Evolutionary conservation across 2,113 vertebrate genomes (phyloP), one percentile per base, ranked within the genome.

Genomic region (Grallaria varia): DNA sequence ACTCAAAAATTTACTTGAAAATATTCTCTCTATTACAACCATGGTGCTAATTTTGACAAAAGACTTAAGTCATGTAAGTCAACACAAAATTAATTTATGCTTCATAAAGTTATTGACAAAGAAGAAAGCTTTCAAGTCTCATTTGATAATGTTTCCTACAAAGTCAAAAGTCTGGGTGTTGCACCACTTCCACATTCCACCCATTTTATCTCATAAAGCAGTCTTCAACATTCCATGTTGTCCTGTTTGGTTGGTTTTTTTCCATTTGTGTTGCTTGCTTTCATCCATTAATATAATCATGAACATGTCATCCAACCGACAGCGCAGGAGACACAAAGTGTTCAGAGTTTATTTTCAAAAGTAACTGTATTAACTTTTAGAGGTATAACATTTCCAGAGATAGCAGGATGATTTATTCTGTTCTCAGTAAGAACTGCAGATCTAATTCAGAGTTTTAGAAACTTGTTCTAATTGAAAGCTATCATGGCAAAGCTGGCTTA

Each of bases 211-310:
- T 92, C 30, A 4, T 73, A 87, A 69, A 77, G 63, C 6, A 92
- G 45, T 50, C 72, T 86, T 77, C 67, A 69, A 69, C 85, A 80
- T 93, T 83, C 72, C 39, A 62, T 14, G 27, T 35, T 74, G 67
- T 53, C 28, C 39, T 55, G 2, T n/a, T 66, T 44, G 14, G 12
- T 44, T 44, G 6, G 14, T 44, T 47, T 52, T 86, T 56, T 66
- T 89, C 39, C 28, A 92, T 84, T 93, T 84, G 37, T 59, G 86
- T 35, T 77, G 55, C 80, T 86, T 90, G 35, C 68, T 92, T 92
- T 92, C 60, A 90, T 83, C 63, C 52, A 86, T 92, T 85, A 86
- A 24, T 47, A 44, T 47, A 88, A 72, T 58, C 42, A 76, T 35
- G 67, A 93, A 83, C 58, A 66, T 50, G 52, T 72, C 72, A 83